Evolutionary conservation across 1,140 invertebrate genomes (phyloP), one percentile per base, ranked within the genome.

Genomic region (Hyles vespertilio): DNA sequence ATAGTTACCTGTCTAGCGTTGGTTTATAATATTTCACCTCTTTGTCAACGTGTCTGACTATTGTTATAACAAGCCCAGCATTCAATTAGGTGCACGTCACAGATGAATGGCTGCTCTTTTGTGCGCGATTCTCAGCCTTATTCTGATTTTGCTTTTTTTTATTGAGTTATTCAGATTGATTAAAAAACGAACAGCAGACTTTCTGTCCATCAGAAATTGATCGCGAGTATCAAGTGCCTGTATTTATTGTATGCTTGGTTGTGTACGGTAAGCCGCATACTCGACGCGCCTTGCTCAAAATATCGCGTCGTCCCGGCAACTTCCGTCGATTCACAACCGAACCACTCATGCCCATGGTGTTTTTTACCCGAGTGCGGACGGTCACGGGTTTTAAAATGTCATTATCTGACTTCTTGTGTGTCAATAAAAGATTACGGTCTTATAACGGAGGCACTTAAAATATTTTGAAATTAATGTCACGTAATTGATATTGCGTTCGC

Each of bases 301-400:
- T 84, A 84, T 80, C 80, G 70, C 74, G 70, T 74, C 79, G 70
- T 60, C 71, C 76, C 60, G 73, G 70, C 77, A 69, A 84, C 84
- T 84, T 84, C 81, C 81, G 84, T 73, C 70, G 80, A 83, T 84
- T 83, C 74, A 74, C 58, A 59, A 51, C 32, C n/a, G 49, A 56
- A 33, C 44, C 52, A 56, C 57, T 51, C 48, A 47, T 59, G 40
- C 52, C 5, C 40, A 40, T n/a, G 53, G 33, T 10, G 60, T 56
- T 59, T 59, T 59, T 63, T 58, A 58, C 48, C 56, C 54, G 43
- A 61, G 55, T 9, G 47, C 58, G 40, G 11, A 51, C 62, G 22
- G 51, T 40, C 12, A 59, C 54, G 54, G 55, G 36, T 40, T 40
- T 40, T 62, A 48, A 65, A 61, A 32, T 32, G 12, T 5, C 48